Base-by-base conservation (phyloP, 2,797 vertebrate genomes). In the Sorex maritimensis region DNA sequence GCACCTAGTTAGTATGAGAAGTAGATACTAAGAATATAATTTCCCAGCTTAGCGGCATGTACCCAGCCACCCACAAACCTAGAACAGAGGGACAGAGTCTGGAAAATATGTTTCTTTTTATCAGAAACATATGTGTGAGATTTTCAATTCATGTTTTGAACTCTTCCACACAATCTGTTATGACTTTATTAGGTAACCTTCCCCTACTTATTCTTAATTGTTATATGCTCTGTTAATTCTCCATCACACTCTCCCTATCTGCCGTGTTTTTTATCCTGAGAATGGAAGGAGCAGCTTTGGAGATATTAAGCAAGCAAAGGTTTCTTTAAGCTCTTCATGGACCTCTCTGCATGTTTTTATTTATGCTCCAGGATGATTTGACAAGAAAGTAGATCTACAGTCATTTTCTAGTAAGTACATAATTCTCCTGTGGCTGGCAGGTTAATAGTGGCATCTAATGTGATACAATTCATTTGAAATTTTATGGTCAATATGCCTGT, bases 361-460 rank as follows among this genome's bases (percentile, higher is more conserved):
- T 81, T 61, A 10, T 74, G 58, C 17, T 88, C 28, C 44, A 23
- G 81, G 11, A 41, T 21, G n/a, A n/a, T 21, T 2, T 3, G 12
- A 34, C 14, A 44, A 67, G 52, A 73, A 77, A 44, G 2, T 49
- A 72, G 71, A 21, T 28, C 19, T 12, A 1, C 13, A 23, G 6
- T 67, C 14, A 67, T 28, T 24, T 67, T 67, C 17, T 67, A 14
- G 52, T 49, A 81, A n/a, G 55, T 23, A 61, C 49, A 6, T 34
- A 4, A 28, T 24, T 69, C 38, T 91, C 82, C 74, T 74, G 49
- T 77, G 52, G 34, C 61, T 88, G 84, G 28, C 72, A 73, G 11
- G 6, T 88, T 80, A 80, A 55, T 24, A 17, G 65, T 12, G 12
- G 24, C 67, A 92, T 63, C 78, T 71, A 74, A 90, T 58, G 24